Percentiles rank a stretch among this genome's conserved stretches.
Evolutionary conservation across 30 jellyfish, hydroid and myxozoan species (phyloP).

Genomic region (Clytia hemisphaerica): DNA sequence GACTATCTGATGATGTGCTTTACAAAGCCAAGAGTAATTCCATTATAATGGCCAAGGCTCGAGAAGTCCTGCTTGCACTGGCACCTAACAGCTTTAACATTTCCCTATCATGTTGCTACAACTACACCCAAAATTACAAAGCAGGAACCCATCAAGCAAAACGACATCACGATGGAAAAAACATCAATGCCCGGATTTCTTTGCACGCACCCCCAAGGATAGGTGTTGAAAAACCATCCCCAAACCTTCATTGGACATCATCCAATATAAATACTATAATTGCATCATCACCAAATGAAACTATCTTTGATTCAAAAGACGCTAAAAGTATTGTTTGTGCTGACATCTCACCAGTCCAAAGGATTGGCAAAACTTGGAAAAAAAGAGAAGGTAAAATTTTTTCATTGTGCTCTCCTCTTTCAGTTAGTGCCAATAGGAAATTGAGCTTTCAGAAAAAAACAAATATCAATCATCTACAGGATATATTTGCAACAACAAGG

Average conservation of each 20-base stretch:
- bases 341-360: not conserved
- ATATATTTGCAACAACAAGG: too few relatives aligned
- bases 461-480: too few relatives aligned
- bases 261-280: not conserved
- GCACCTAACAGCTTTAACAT: slow-evolving; percentile 1
- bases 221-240: not conserved
- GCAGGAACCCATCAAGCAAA: slow-evolving; percentile 13
- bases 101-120: slow-evolving; percentile 9
- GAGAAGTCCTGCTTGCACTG: not conserved
- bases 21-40: slow-evolving; percentile 5
- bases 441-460: too few relatives aligned
- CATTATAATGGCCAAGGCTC: not conserved
- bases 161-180: slow-evolving; percentile 12
- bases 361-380: slow-evolving; percentile 7
- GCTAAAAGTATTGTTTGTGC: not conserved
- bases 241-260: slow-evolving; percentile 10
- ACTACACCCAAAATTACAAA: slow-evolving; percentile 2
- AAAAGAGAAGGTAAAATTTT: not conserved
- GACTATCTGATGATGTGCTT: not conserved
- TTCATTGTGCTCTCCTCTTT: too few relatives aligned
- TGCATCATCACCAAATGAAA: not conserved
- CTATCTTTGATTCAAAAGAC: not conserved
- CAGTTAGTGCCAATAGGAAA: too few relatives aligned
- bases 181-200: slow-evolving; percentile 10
- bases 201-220: slow-evolving; percentile 7